Conservation (phyloP, 2,113 vertebrate species). For the human region GRCh38 chr1:28466001-28466500, state of each 20-base stretch:
- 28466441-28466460: conserved; percentile 92
- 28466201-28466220: not conserved
- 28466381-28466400: conserved; percentile 88
- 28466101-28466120: not conserved
- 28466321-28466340: not conserved
- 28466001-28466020: not conserved
- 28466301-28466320: not conserved
- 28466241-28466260: not conserved
- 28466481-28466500: conserved; percentile 85
- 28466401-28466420: conserved; percentile 84
- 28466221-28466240: not conserved
- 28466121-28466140: not conserved
- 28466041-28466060: not conserved
- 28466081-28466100: not conserved
- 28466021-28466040: conserved; percentile 4
- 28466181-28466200: not conserved
- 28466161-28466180: not conserved
- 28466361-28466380: conserved; percentile 69
- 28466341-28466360: conserved; percentile 2
- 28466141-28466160: not conserved
- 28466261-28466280: not conserved
- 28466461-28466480: conserved; percentile 88
- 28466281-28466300: not conserved
- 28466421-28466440: conserved; percentile 88
- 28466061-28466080: not conserved